Base-by-base conservation (phyloP, 1,140 invertebrate genomes). In the Trichogramma pretiosum region DNA sequence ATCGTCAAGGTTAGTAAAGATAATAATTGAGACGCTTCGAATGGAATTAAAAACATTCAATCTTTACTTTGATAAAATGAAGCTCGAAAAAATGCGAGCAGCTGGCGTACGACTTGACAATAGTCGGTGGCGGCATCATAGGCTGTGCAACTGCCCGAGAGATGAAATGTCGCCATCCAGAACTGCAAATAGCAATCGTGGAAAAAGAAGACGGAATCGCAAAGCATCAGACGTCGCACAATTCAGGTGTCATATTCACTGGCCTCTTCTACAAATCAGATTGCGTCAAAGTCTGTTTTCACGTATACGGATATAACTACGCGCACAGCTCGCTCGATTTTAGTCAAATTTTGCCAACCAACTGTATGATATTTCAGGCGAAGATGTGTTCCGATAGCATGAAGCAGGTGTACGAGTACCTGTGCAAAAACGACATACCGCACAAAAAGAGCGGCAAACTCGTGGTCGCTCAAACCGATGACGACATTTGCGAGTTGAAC, bases 71-170 rank as follows among this genome's bases (percentile, higher is more conserved):
- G n/a, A n/a, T n/a, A n/a, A n/a, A n/a, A n/a, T n/a, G n/a, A n/a
- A n/a, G n/a, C n/a, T n/a, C n/a, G n/a, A n/a, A n/a, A n/a, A n/a
- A n/a, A n/a, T n/a, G n/a, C n/a, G n/a, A n/a, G n/a, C n/a, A n/a
- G n/a, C n/a, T n/a, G n/a, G n/a, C 54, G n/a, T 92, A 84, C 74
- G 95, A 99, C 74, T 65, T 98, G 32, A 84, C 87, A 17, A 80
- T 99, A 44, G 89, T 99, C 48, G 96, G 96, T 8, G 94, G n/a
- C n/a, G 94, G 96, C 13, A 98, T 99, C 56, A 86, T 99, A 34
- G 96, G 96, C 8, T 79, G 87, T 37, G 92, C 94, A 13, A 92
- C 92, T 16, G 95, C 93, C 0, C 77, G 92, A 57, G 88, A 97
- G 72, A 74, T 99, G 28, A 68, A 83, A 14, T 59, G 80, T n/a